Evolutionary conservation across 2,888 invertebrate genomes (phyloP).

Genomic region (Lucinisca nassula): DNA sequence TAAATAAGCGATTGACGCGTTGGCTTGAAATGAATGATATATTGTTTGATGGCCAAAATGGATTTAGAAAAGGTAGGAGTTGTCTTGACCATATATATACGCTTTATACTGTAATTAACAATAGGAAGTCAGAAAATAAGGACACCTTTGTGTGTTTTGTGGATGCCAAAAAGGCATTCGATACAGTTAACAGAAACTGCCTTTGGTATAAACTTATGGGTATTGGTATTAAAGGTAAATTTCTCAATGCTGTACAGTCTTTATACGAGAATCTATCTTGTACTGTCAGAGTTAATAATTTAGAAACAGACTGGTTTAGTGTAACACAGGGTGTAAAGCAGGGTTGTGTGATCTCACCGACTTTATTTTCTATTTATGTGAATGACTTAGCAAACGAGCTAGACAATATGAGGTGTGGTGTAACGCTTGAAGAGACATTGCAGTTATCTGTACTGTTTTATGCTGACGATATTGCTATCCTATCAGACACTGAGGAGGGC

Average conservation of each 20-base stretch:
- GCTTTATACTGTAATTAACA: constrained; percentile 29
- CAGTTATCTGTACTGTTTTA: constrained; percentile 25
- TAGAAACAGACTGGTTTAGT: constrained; percentile 33
- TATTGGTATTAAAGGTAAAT: constrained; percentile 37
- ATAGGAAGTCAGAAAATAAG: not conserved
- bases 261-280: constrained; percentile 17
- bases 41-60: constrained; percentile 47
- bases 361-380: constrained; percentile 41
- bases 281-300: constrained; percentile 17
- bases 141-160: constrained; percentile 41
- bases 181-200: constrained; percentile 34
- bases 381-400: constrained; percentile 39
- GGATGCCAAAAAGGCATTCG: constrained; percentile 49
- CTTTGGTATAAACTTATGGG: constrained; percentile 25
- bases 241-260: constrained; percentile 35
- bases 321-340: constrained; percentile 39
- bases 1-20: constrained; percentile 8
- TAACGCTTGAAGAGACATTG: constrained; percentile 2
- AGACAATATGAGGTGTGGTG: constrained; percentile 7
- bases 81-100: constrained; percentile 42
- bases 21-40: constrained; percentile 34
- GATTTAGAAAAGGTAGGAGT: constrained; percentile 37
- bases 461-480: constrained; percentile 50
- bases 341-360: constrained; percentile 40
- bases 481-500: constrained; percentile 11